phyloP scores from a whole-genome alignment of 2,113 vertebrate genomes.

The Rana temporaria region DNA sequence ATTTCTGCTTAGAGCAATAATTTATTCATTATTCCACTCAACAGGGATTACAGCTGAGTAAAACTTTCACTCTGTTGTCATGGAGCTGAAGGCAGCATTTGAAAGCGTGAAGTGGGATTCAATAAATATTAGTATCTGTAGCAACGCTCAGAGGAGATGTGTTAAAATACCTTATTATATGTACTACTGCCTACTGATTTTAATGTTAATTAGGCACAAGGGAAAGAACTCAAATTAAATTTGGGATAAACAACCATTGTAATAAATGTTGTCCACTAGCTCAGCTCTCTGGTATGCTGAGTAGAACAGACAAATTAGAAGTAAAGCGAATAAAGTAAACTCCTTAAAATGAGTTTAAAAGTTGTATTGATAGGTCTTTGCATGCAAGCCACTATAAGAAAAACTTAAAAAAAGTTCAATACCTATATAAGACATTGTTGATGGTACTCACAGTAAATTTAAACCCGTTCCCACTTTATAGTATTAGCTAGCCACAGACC shows the following conservation, averaged over 20 bases:
- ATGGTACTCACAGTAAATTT: too few relatives aligned
- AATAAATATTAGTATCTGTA: conserved; percentile 67
- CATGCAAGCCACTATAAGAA: too few relatives aligned
- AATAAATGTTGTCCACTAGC: conserved; percentile 55
- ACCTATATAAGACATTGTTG: too few relatives aligned
- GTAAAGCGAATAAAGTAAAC: conserved; percentile 11
- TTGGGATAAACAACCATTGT: conserved; percentile 62
- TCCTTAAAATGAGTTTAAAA: not conserved
- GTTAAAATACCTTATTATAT: conserved; percentile 63
- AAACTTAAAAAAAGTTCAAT: too few relatives aligned
- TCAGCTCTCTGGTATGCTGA: conserved; percentile 9
- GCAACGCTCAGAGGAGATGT: conserved; percentile 62
- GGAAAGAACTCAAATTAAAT: conserved; percentile 60
- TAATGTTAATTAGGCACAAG: conserved; percentile 62
- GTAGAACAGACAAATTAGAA: not conserved
- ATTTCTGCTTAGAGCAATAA: conserved; percentile 62
- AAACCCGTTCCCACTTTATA: too few relatives aligned
- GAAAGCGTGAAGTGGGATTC: conserved; percentile 65
- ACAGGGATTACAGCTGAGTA: conserved; percentile 55
- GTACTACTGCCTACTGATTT: conserved; percentile 59
- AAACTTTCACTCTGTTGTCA: conserved; percentile 60
- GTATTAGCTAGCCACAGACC: too few relatives aligned
- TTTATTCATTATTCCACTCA: conserved; percentile 63
- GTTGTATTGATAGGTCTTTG: too few relatives aligned
- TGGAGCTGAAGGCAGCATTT: conserved; percentile 58